Evolutionary conservation across 2,888 invertebrate genomes (phyloP).

Genomic region (Tetropium fuscum): DNA sequence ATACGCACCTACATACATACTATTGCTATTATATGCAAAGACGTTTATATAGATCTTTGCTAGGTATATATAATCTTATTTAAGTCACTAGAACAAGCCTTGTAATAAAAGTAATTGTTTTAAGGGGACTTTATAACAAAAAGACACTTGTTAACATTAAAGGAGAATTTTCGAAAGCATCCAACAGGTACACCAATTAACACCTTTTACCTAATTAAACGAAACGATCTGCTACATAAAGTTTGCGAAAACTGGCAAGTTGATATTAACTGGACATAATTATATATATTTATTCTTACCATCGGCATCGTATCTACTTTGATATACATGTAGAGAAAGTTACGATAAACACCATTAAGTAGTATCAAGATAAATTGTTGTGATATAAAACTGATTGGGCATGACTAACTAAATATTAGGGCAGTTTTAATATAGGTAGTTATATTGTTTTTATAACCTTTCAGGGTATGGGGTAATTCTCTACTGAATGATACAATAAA

Average conservation of each 20-base stretch:
- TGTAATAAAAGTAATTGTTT: background rate
- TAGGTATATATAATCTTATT: slow-evolving; percentile 10
- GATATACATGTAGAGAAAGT: slow-evolving; percentile 19
- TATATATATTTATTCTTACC: slow-evolving; percentile 17
- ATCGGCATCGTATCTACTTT: slow-evolving; percentile 12
- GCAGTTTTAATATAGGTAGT: slow-evolving; percentile 3
- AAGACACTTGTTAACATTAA: background rate
- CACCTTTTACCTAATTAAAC: slow-evolving; percentile 8
- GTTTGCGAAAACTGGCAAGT: slow-evolving; percentile 1
- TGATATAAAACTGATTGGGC: slow-evolving; percentile 5
- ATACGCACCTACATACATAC: too few species aligned
- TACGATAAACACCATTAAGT: slow-evolving; percentile 10
- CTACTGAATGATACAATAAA: too few species aligned
- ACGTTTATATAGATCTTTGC: too few species aligned
- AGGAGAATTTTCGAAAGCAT: slow-evolving; percentile 1
- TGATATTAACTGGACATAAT: slow-evolving; percentile 11
- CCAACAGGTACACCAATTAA: slow-evolving; percentile 10
- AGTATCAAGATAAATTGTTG: background rate
- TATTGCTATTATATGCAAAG: too few species aligned
- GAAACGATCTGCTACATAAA: slow-evolving; percentile 14
- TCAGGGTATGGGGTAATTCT: too few species aligned
- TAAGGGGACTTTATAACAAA: background rate
- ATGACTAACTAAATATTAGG: slow-evolving; percentile 5
- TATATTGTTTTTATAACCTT: too few species aligned
- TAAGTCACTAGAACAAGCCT: background rate